These are phyloP conservation scores for Thysanoteuthis rhombus DNA, from an alignment of 2,888 invertebrate genomes.

Conservation along the genomic window DNA sequence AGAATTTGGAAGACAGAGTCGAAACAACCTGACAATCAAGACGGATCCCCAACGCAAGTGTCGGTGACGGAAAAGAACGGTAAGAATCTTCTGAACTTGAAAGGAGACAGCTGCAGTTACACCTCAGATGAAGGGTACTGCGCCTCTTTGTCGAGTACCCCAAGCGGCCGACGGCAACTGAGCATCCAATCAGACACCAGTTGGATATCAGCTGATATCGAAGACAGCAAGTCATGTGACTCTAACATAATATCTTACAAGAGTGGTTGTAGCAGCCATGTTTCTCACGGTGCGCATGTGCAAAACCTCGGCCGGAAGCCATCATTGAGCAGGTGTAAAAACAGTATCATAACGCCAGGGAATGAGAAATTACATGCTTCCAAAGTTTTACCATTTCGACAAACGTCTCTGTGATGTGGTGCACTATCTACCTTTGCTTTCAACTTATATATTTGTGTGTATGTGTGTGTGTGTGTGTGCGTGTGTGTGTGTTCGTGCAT, in stretches of 20 bases:
- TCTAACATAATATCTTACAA: background rate
- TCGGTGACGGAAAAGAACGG: background rate
- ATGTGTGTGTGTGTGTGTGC: no score
- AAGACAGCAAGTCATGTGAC: constrained; percentile 16
- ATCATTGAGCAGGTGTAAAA: background rate
- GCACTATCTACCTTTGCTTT: no score
- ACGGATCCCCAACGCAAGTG: background rate
- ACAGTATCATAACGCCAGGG: background rate
- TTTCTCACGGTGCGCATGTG: background rate
- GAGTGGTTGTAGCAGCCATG: background rate
- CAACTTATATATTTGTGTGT: no score
- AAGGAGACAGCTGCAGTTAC: constrained; percentile 14
- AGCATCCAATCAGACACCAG: constrained; percentile 25
- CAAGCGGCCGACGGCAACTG: background rate
- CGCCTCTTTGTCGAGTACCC: constrained; percentile 17
- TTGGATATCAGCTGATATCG: constrained; percentile 24
- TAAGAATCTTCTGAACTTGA: background rate
- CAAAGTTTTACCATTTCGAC: constrained; percentile 19
- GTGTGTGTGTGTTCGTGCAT: no score
- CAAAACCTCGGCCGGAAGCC: background rate
- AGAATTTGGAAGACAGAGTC: background rate
- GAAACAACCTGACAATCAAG: background rate
- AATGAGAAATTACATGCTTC: background rate
- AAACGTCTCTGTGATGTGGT: constrained; percentile 17
- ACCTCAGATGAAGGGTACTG: constrained; percentile 25